Percentiles rank a stretch among this genome's conserved stretches.
phyloP scores from a whole-genome alignment of 1,140 invertebrate genomes.

The Macrobrachium rosenbergii region DNA sequence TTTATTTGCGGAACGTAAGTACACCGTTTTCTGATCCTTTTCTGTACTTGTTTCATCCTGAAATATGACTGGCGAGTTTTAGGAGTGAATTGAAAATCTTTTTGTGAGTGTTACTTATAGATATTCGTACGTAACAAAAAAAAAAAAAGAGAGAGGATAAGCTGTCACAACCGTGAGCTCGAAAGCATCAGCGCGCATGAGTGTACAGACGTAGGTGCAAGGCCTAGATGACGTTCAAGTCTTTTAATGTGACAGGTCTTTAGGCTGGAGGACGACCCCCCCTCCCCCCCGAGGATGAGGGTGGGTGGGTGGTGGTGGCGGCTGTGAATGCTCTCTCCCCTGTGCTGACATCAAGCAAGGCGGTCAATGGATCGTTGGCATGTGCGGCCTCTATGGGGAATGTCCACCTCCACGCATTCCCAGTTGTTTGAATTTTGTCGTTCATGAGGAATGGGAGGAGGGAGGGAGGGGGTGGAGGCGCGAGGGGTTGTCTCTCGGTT shows the following conservation, averaged over 20 bases:
- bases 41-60: constrained; percentile 63
- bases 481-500: background rate
- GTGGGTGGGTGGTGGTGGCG: no score
- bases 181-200: constrained; percentile 58
- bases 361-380: constrained; percentile 57
- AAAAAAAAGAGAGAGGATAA: constrained; percentile 51
- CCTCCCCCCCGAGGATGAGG: no score
- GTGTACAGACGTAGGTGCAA: constrained; percentile 59
- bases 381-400: constrained; percentile 60
- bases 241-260: constrained; percentile 63
- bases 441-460: constrained; percentile 57
- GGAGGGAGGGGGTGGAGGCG: constrained; percentile 1
- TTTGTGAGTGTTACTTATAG: constrained; percentile 64
- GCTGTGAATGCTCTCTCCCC: background rate
- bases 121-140: constrained; percentile 63
- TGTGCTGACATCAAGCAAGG: constrained; percentile 62
- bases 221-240: constrained; percentile 61
- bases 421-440: constrained; percentile 62
- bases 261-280: constrained; percentile 55
- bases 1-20: constrained; percentile 64
- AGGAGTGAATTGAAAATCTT: constrained; percentile 64
- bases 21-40: constrained; percentile 62
- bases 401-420: constrained; percentile 60
- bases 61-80: constrained; percentile 57
- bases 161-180: constrained; percentile 48